Base-by-base conservation (phyloP, 2,113 vertebrate genomes). In the Ochotona princeps region DNA sequence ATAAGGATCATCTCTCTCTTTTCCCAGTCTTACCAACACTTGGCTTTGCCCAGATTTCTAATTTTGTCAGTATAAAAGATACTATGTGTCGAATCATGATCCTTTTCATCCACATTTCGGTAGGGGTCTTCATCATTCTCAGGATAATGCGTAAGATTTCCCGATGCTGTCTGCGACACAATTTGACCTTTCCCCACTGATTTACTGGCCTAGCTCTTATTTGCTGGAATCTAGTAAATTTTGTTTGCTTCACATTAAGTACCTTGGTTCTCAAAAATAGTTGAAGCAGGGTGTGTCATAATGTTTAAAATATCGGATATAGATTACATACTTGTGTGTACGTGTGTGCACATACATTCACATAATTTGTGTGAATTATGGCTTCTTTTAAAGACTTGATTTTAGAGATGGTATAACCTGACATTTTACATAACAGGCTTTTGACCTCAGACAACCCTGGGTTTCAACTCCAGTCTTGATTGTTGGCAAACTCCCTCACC, bases 81-180 rank as follows among this genome's bases (percentile, higher is more conserved):
- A 6, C 18, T 81, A 54, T 44, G 2, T 23, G 2, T 23, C 23
- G 7, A 47, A 13, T 73, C 32, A 18, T 57, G 84, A 73, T 83
- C 25, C 80, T 82, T 96, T 84, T 67, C 60, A 69, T 72, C 47
- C 51, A 14, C 18, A 26, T 91, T 38, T 92, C 79, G 49, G 65
- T 54, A 88, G 78, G 8, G 61, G 32, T 32, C 20, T 60, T 93
- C 63, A 72, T 84, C 82, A 61, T 87, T 94, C 79, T 90, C 73
- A 51, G 8, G 32, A 79, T 15, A 82, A 65, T 49, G 14, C 78
- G 89, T 54, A 7, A 4, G 25, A 74, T 95, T 90, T 92, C 65
- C 60, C 70, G 83, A 35, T 49, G 89, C 17, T 12, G 5, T 60
- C 35, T 79, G 81, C 87, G 82, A 63, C 72, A 73, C 28, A 67